Conservation (phyloP, 2,113 vertebrate species). For the Meles meles region DNA sequence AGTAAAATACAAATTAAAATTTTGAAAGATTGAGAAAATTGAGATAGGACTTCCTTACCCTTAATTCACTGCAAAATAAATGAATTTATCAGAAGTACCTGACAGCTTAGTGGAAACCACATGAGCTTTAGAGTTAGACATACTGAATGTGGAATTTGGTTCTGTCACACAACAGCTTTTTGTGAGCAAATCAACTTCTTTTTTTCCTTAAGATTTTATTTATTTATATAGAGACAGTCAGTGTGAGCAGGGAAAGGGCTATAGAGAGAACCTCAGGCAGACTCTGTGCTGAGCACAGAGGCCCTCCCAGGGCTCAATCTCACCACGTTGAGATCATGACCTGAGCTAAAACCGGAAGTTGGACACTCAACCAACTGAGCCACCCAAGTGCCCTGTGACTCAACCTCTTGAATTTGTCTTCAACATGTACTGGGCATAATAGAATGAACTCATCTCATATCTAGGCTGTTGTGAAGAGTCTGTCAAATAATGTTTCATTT, state of each 20-base stretch:
- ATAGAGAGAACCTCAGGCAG: not conserved
- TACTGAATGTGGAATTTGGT: not conserved
- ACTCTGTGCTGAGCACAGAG: not conserved
- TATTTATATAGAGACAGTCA: not conserved
- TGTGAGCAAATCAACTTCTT: not conserved
- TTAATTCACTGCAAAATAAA: slow-evolving; percentile 14
- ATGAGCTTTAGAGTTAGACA: not conserved
- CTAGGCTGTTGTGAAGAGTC: not conserved
- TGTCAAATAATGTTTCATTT: not conserved
- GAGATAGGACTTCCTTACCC: not conserved
- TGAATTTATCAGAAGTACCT: not conserved
- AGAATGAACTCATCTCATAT: not conserved
- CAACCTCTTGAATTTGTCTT: not conserved
- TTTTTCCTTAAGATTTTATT: not conserved
- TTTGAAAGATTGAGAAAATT: not conserved
- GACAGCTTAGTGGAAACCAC: not conserved
- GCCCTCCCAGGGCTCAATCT: not conserved
- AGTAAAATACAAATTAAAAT: slow-evolving; percentile 28
- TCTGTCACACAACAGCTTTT: not conserved
- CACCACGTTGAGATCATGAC: not conserved
- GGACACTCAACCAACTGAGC: not conserved
- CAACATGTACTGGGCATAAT: not conserved
- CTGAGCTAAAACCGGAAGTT: not conserved
- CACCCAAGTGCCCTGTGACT: not conserved
- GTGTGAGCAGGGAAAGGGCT: not conserved